A percentile compares a stretch with the other conserved stretches of the same genome.
phyloP scores from a whole-genome alignment of 2,113 vertebrate genomes.

The Panthera leo region DNA sequence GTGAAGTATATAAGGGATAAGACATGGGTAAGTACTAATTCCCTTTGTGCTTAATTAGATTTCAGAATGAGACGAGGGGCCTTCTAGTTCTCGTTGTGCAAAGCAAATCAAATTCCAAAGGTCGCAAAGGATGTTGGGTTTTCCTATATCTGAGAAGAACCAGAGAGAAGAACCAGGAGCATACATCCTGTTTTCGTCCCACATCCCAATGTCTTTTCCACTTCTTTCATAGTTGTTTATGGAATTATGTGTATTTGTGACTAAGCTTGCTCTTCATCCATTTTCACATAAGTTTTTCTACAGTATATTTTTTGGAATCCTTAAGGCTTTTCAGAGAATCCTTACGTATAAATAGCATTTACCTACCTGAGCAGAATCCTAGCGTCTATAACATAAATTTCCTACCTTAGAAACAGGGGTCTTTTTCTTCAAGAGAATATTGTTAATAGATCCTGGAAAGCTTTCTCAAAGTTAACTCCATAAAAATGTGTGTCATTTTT shows the following conservation, averaged over 20 bases:
- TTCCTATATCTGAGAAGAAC: background rate
- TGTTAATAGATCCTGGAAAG: background rate
- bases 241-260: background rate
- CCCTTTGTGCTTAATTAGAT: background rate
- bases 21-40: background rate
- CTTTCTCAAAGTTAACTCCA: background rate
- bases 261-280: background rate
- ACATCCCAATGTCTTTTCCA: background rate
- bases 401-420: background rate
- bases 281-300: background rate
- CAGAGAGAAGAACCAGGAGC: no score
- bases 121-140: background rate
- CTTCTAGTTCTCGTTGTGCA: background rate
- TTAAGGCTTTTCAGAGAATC: background rate
- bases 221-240: background rate
- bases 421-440: background rate
- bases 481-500: background rate
- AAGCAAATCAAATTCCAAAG: no score
- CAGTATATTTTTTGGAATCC: background rate
- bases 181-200: background rate
- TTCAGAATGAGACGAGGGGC: background rate
- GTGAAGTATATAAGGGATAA: background rate
- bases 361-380: background rate
- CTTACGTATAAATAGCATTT: background rate
- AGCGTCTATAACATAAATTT: background rate